Conservation (phyloP, 2,888 invertebrate genomes). For the Trichogramma evanescens region DNA sequence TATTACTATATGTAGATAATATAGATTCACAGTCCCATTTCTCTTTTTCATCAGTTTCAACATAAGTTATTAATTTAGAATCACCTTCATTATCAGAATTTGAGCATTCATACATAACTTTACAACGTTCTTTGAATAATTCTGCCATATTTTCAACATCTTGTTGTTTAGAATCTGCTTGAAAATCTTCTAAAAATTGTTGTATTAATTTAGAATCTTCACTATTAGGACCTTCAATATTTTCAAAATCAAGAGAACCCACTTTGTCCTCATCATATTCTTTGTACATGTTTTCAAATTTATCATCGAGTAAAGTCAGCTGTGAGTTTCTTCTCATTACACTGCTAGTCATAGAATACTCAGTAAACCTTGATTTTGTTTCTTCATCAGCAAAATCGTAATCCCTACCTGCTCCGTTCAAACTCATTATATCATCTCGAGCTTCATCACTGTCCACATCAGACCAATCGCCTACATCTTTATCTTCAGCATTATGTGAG, state of each 20-base stretch:
- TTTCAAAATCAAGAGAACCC: constrained; percentile 83
- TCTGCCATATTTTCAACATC: constrained; percentile 37
- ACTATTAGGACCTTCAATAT: constrained; percentile 74
- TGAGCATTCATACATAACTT: constrained; percentile 29
- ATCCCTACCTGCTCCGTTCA: constrained; percentile 46
- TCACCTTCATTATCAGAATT: constrained; percentile 48
- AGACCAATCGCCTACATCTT: constrained; percentile 20
- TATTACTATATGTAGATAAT: constrained; percentile 80
- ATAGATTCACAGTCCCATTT: constrained; percentile 91
- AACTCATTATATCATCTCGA: background rate
- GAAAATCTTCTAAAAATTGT: constrained; percentile 69
- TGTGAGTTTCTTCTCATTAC: constrained; percentile 80
- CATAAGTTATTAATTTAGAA: constrained; percentile 56
- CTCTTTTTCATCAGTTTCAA: constrained; percentile 57
- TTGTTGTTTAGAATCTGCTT: constrained; percentile 51
- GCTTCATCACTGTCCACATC: constrained; percentile 26
- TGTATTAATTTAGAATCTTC: constrained; percentile 64
- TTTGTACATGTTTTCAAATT: constrained; percentile 81
- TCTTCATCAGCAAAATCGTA: constrained; percentile 59
- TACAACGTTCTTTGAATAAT: constrained; percentile 38
- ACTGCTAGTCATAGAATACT: constrained; percentile 90
- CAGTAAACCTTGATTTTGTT: constrained; percentile 81
- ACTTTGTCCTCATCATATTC: constrained; percentile 84
- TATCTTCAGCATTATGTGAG: constrained; percentile 12
- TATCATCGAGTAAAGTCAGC: constrained; percentile 72